Evolutionary conservation across 1,140 invertebrate species (phyloP).

Genomic region (Notospermus geniculatus): DNA sequence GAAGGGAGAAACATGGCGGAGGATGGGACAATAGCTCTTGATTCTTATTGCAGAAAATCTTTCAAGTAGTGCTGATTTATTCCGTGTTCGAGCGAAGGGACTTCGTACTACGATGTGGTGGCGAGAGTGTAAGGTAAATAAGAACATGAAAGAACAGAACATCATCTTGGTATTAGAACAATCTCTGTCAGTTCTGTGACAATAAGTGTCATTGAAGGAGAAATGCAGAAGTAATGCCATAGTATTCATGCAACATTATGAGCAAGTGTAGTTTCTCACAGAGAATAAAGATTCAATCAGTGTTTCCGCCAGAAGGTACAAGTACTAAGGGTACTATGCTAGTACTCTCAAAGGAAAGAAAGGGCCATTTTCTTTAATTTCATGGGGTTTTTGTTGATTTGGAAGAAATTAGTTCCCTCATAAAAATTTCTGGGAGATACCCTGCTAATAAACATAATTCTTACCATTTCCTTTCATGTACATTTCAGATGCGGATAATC

Average conservation of each 20-base stretch:
- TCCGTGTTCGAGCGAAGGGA: conserved; percentile 57
- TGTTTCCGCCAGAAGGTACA: too few relatives aligned
- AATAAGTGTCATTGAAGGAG: neutral
- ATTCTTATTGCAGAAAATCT: conserved; percentile 46
- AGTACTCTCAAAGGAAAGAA: too few relatives aligned
- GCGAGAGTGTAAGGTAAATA: conserved; percentile 57
- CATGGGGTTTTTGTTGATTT: too few relatives aligned
- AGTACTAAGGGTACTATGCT: too few relatives aligned
- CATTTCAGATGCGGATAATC: conserved; percentile 36
- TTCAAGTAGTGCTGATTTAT: conserved; percentile 57
- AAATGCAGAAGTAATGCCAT: neutral
- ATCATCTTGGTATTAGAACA: neutral
- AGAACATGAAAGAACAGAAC: conserved; percentile 38
- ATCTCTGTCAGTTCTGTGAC: too few relatives aligned
- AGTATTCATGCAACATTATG: neutral
- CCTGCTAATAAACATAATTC: neutral
- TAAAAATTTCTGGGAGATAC: neutral
- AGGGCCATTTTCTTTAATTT: too few relatives aligned
- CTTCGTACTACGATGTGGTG: conserved; percentile 60
- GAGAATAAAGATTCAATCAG: too few relatives aligned
- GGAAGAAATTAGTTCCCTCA: too few relatives aligned
- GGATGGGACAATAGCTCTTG: too few relatives aligned
- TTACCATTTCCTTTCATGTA: neutral
- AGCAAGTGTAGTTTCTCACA: neutral
- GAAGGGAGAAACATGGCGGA: too few relatives aligned